Conservation (phyloP, 2,888 invertebrate genomes). For the Himalopsyche anomala region DNA sequence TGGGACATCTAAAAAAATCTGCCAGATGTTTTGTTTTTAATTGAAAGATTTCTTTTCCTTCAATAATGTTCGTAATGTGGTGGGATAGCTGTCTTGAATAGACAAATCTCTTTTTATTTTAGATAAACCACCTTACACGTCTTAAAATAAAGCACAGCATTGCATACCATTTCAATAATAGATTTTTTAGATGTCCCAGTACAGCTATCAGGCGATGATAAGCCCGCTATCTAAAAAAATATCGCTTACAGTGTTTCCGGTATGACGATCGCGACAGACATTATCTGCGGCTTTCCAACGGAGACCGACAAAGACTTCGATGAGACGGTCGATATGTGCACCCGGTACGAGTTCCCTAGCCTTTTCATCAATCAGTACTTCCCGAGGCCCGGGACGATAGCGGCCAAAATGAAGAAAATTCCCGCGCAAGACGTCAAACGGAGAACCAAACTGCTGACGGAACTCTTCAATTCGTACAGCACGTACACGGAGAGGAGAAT, state of each 20-base stretch:
- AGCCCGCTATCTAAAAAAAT: too few relatives aligned
- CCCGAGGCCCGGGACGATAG: conserved; percentile 96
- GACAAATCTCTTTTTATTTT: too few relatives aligned
- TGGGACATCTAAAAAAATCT: too few relatives aligned
- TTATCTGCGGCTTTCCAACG: conserved; percentile 99
- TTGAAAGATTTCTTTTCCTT: too few relatives aligned
- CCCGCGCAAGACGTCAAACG: conserved; percentile 92
- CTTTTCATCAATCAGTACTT: conserved; percentile 99
- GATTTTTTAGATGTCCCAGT: too few relatives aligned
- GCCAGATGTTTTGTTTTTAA: too few relatives aligned
- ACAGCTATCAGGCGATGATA: too few relatives aligned
- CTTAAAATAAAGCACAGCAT: too few relatives aligned
- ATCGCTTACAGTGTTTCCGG: conserved; percentile 83
- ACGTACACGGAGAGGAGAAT: conserved; percentile 83
- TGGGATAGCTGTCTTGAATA: too few relatives aligned
- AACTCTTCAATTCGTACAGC: conserved; percentile 92
- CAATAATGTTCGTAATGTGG: too few relatives aligned
- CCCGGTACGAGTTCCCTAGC: conserved; percentile 92
- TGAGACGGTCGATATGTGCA: conserved; percentile 89
- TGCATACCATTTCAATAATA: too few relatives aligned
- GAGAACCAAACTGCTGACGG: conserved; percentile 91
- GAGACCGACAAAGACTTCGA: conserved; percentile 94
- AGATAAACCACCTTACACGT: too few relatives aligned
- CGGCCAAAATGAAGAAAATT: conserved; percentile 91
- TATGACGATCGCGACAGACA: conserved; percentile 96